These are phyloP conservation scores for Dendronephthya gigantea DNA, from an alignment of 64 coral and sea anemone species.

Conservation along the genomic window DNA sequence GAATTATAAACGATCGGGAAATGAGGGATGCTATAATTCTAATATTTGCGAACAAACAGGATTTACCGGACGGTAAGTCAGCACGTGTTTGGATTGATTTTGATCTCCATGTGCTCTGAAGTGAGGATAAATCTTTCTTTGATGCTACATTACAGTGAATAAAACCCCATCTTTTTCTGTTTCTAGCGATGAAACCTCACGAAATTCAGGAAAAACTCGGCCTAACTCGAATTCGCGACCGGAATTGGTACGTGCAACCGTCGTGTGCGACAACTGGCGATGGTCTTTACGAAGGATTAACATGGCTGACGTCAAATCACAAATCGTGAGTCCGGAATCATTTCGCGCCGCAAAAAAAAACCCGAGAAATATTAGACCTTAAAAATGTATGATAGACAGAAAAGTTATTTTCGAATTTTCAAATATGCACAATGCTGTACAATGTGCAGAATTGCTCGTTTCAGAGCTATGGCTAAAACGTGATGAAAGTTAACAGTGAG, in stretches of 20 bases:
- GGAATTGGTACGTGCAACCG: conserved; percentile 97
- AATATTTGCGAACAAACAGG: conserved; percentile 98
- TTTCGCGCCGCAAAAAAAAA: not conserved
- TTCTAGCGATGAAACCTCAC: conserved; percentile 94
- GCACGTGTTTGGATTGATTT: too few species aligned
- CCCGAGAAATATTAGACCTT: not conserved
- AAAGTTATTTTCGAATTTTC: conserved; percentile 8
- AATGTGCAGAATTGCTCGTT: not conserved
- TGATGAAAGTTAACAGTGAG: not conserved
- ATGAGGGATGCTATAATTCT: conserved; percentile 89
- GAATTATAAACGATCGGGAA: conserved; percentile 78
- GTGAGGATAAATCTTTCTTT: too few species aligned
- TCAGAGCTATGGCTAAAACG: not conserved
- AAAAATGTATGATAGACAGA: not conserved
- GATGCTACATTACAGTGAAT: too few species aligned
- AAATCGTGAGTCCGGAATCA: conserved; percentile 30
- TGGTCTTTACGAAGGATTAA: conserved; percentile 82
- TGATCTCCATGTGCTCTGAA: too few species aligned
- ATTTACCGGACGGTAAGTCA: conserved; percentile 90
- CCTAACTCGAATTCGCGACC: conserved; percentile 70
- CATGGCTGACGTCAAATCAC: conserved; percentile 74
- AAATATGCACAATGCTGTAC: not conserved
- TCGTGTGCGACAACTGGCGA: conserved; percentile 90
- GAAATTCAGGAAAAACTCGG: conserved; percentile 98
- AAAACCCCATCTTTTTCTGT: not conserved